Base-by-base conservation (phyloP, 2,888 invertebrate species). In the Trichopria drosophilae region DNA sequence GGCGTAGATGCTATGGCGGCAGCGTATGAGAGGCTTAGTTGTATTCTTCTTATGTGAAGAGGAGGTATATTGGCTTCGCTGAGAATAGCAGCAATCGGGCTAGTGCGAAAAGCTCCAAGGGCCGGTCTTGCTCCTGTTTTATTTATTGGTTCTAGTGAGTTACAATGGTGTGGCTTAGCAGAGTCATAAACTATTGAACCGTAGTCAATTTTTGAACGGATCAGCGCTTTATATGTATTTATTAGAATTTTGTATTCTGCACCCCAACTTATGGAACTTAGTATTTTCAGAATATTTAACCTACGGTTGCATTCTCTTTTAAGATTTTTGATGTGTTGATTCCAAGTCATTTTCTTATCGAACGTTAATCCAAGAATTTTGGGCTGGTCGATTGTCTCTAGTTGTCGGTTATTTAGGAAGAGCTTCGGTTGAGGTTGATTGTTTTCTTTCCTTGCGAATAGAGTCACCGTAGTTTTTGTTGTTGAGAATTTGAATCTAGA, bases 401-500 rank as follows among this genome's bases (percentile, higher is more conserved):
- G 2, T 2, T 7, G 13, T 22, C n/a, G 16, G 1, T 34, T 22
- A 9, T 31, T 12, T 6, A 42, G 5, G 12, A 10, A 42, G 22
- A 12, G n/a, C n/a, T n/a, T n/a, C n/a, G n/a, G n/a, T n/a, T n/a
- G n/a, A n/a, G n/a, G n/a, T n/a, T n/a, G n/a, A n/a, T n/a, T n/a
- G n/a, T n/a, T n/a, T n/a, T n/a, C n/a, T n/a, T n/a, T n/a, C 36
- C 34, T 26, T 9, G 40, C 31, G 35, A 55, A 53, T 6, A 43
- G 15, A 13, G 46, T 51, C 23, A 29, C 29, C 43, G 52, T 18
- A 0, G 55, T 51, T 52, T 55, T 62, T 2, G 39, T 29, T 19
- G 26, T 35, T 10, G 59, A 62, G 26, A 59, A 55, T 44, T 55
- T 58, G 22, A 58, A 60, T 2, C 61, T 57, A 2, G 48, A 46